Percentiles rank a stretch among this genome's conserved stretches.
Conservation (phyloP, 2,797 vertebrate genomes). For the Tapirus indicus region DNA sequence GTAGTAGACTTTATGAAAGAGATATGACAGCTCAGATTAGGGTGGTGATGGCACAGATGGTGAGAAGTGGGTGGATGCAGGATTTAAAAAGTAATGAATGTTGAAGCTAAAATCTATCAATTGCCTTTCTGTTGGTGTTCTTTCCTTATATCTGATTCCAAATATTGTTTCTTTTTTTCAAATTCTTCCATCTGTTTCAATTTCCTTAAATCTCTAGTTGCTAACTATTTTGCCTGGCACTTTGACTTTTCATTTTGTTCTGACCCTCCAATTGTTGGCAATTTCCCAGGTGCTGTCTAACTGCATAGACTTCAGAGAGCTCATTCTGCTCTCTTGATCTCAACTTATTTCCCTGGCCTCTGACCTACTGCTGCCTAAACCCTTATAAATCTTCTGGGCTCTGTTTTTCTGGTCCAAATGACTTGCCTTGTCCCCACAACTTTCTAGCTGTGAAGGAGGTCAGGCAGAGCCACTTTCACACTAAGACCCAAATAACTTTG, state of each 20-base stretch:
- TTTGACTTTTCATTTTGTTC: conserved; percentile 21
- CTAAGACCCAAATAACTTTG: not conserved
- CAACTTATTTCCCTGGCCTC: not conserved
- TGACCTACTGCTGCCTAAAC: not conserved
- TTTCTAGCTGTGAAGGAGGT: not conserved
- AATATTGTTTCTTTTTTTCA: conserved; percentile 20
- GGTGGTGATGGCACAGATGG: not conserved
- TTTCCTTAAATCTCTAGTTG: not conserved
- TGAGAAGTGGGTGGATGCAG: not conserved
- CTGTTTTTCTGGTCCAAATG: not conserved
- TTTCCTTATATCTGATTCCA: not conserved
- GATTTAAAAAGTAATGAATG: not conserved
- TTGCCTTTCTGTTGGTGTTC: not conserved
- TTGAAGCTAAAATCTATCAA: not conserved
- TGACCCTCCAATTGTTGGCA: not conserved
- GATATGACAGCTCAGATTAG: not conserved
- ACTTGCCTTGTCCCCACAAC: conserved; percentile 6
- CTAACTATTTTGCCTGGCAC: not conserved
- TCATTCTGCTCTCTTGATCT: not conserved
- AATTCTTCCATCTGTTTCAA: conserved; percentile 31
- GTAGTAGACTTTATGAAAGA: not conserved
- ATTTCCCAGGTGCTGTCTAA: not conserved
- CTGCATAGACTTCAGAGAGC: not conserved
- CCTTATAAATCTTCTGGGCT: conserved; percentile 34
- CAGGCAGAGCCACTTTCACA: not conserved